phyloP scores from a whole-genome alignment of 2,888 invertebrate species.

The Orthosia gothica region DNA sequence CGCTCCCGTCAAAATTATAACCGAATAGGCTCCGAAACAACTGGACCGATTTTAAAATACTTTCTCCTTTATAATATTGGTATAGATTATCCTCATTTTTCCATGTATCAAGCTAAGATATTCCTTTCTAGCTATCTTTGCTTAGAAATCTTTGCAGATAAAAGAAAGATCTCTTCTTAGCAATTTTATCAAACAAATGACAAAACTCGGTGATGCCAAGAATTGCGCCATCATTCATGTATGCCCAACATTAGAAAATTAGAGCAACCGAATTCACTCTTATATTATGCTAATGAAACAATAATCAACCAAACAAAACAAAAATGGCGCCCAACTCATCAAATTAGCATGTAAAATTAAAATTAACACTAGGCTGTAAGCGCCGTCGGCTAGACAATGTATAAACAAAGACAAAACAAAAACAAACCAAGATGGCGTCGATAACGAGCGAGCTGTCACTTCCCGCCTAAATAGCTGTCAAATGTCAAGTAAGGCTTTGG shows the following conservation, averaged over 20 bases:
- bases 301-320: not conserved
- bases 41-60: too few species aligned
- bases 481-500: conserved; percentile 78
- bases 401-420: conserved; percentile 60
- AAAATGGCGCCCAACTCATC: not conserved
- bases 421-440: conserved; percentile 82
- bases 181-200: too few species aligned
- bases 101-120: too few species aligned
- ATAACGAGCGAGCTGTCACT: conserved; percentile 84
- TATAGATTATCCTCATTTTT: too few species aligned
- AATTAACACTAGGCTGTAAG: conserved; percentile 46
- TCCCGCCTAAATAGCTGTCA: conserved; percentile 89
- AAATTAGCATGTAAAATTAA: conserved; percentile 39
- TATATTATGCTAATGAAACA: not conserved
- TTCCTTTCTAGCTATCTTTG: too few species aligned
- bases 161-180: too few species aligned
- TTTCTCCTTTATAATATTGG: too few species aligned
- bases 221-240: too few species aligned
- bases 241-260: not conserved
- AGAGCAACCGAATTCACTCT: not conserved
- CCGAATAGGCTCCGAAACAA: too few species aligned
- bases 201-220: too few species aligned
- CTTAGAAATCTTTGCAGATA: too few species aligned
- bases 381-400: conserved; percentile 58
- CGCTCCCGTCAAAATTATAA: too few species aligned